Evolutionary conservation across 2,113 vertebrate species (phyloP).

Genomic region (Chamaetylas fuelleborni): DNA sequence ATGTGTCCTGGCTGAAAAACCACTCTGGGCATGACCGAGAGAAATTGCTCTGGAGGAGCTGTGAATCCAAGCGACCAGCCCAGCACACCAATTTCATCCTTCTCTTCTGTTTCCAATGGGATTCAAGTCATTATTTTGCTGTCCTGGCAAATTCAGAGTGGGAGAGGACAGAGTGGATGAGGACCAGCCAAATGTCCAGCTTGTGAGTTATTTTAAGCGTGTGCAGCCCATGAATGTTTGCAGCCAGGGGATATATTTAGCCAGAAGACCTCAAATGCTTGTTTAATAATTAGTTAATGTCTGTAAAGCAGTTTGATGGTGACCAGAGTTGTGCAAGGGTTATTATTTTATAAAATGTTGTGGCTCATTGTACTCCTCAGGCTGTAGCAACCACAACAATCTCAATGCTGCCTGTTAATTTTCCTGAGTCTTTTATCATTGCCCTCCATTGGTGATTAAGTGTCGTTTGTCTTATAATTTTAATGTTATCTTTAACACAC

Average conservation of each 20-base stretch:
- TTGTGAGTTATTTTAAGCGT: rapidly evolving
- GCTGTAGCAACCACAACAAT: slow-evolving; percentile 41
- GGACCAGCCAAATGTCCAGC: rapidly evolving
- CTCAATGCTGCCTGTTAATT: slow-evolving; percentile 43
- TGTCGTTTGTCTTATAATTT: slow-evolving; percentile 70
- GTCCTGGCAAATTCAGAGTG: background rate
- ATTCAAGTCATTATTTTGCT: background rate
- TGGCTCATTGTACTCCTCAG: slow-evolving; percentile 25
- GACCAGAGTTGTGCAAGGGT: background rate
- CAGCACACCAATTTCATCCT: background rate
- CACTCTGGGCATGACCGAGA: background rate
- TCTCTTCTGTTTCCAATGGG: background rate
- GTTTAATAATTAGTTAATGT: slow-evolving; percentile 37
- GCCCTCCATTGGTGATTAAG: slow-evolving; percentile 65
- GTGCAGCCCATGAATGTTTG: background rate
- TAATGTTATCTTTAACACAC: slow-evolving; percentile 72
- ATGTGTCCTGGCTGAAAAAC: background rate
- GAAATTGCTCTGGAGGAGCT: background rate
- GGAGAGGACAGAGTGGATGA: background rate
- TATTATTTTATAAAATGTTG: background rate
- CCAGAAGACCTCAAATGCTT: background rate
- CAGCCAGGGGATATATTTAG: background rate
- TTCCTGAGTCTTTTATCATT: slow-evolving; percentile 67
- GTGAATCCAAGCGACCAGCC: background rate
- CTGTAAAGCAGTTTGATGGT: slow-evolving; percentile 34